These are phyloP conservation scores for Micoletzkya japonica DNA, from an alignment of 2,888 invertebrate genomes.

Conservation along the genomic window DNA sequence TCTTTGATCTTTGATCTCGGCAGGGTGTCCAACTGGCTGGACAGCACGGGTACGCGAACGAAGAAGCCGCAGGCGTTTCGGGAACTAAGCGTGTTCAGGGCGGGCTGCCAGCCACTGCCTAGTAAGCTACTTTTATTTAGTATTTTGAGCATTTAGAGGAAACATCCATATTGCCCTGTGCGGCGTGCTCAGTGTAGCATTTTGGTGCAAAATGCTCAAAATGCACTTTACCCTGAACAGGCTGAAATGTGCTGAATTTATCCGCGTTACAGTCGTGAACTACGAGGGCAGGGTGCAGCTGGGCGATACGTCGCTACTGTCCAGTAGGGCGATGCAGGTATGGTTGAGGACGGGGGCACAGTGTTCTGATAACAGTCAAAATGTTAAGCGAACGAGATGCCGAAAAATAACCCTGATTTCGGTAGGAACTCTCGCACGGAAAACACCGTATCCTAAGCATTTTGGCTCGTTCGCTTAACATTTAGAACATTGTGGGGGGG, in stretches of 20 bases:
- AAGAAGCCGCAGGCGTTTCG: slow-evolving; percentile 56
- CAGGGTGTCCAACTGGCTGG: slow-evolving; percentile 53
- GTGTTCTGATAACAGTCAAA: too few relatives aligned
- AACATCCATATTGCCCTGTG: not conserved
- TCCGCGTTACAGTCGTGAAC: slow-evolving; percentile 43
- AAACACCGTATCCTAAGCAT: too few relatives aligned
- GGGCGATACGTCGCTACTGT: slow-evolving; percentile 31
- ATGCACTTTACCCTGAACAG: not conserved
- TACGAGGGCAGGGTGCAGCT: slow-evolving; percentile 54
- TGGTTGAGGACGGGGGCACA: too few relatives aligned
- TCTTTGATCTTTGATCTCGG: not conserved
- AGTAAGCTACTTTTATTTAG: slow-evolving; percentile 31
- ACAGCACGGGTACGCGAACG: slow-evolving; percentile 18
- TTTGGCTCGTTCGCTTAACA: too few relatives aligned
- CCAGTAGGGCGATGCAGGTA: slow-evolving; percentile 27
- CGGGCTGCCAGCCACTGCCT: slow-evolving; percentile 41
- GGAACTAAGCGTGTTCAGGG: slow-evolving; percentile 51
- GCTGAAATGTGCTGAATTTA: too few relatives aligned
- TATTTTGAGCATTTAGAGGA: not conserved
- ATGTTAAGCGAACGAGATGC: too few relatives aligned
- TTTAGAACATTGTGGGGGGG: too few relatives aligned
- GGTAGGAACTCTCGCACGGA: too few relatives aligned
- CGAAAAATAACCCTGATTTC: too few relatives aligned
- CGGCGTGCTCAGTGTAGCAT: too few relatives aligned
- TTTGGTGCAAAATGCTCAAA: too few relatives aligned